Conservation (phyloP, 2,888 invertebrate genomes). For the Ophioninae sp. region DNA sequence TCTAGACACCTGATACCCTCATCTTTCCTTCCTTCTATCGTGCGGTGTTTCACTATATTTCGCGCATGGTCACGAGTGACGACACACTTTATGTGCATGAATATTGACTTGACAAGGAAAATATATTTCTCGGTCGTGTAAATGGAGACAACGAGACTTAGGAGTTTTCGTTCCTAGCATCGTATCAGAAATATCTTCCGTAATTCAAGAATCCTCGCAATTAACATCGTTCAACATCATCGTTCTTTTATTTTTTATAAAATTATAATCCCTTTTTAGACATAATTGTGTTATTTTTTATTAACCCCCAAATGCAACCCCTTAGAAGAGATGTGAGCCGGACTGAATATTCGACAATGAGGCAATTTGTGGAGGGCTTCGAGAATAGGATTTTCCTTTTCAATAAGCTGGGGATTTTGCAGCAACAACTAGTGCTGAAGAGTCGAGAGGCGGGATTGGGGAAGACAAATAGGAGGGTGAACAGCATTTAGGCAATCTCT, state of each 20-base stretch:
- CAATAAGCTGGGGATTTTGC: constrained; percentile 13
- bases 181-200: too few species aligned
- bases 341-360: constrained; percentile 13
- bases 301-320: neutral
- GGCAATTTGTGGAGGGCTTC: constrained; percentile 16
- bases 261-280: too few species aligned
- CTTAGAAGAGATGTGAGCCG: neutral
- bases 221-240: neutral
- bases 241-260: too few species aligned
- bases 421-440: constrained; percentile 39
- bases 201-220: neutral
- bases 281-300: too few species aligned
- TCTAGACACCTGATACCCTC: constrained; percentile 16
- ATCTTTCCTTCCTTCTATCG: constrained; percentile 5
- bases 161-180: neutral
- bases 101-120: neutral
- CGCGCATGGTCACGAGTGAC: constrained; percentile 1
- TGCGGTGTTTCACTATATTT: neutral
- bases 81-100: neutral
- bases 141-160: neutral
- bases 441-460: constrained; percentile 35
- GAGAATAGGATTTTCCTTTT: constrained; percentile 18
- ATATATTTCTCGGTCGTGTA: neutral
- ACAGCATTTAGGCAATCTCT: constrained; percentile 36
- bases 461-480: constrained; percentile 20